Percentiles rank a stretch among this genome's conserved stretches.
phyloP scores from a whole-genome alignment of 1,140 invertebrate genomes.

The Tigriopus japonicus region DNA sequence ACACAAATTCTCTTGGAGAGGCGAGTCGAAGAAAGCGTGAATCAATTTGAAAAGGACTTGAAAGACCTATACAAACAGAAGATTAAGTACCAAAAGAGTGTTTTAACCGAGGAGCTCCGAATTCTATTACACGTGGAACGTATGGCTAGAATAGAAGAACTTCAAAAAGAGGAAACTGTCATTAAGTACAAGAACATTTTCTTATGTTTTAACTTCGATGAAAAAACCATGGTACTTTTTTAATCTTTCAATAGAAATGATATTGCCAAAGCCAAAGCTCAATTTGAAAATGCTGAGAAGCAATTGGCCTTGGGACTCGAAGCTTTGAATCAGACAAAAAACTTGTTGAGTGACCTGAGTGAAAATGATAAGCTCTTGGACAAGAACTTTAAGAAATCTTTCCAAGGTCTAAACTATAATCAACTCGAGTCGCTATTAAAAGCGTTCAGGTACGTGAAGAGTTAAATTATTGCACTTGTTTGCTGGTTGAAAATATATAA shows the following conservation, averaged over 20 bases:
- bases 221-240: background rate
- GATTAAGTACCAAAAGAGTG: background rate
- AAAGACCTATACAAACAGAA: background rate
- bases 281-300: background rate
- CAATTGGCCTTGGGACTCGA: background rate
- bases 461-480: background rate
- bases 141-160: background rate
- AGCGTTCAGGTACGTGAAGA: background rate
- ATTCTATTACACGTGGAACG: background rate
- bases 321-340: background rate
- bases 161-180: background rate
- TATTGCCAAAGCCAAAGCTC: background rate
- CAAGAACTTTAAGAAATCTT: slow-evolving; percentile 12
- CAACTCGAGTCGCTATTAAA: slow-evolving; percentile 11
- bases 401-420: slow-evolving; percentile 8
- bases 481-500: no score
- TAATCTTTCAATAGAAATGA: background rate
- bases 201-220: background rate
- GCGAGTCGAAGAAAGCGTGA: background rate
- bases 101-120: slow-evolving; percentile 3
- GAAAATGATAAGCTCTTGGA: slow-evolving; percentile 8
- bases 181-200: background rate
- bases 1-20: no score
- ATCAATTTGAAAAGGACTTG: background rate
- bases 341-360: background rate